Percentiles rank a stretch among this genome's conserved stretches.
Conservation (phyloP, 1,140 invertebrate species). For the Drosophila truncata region DNA sequence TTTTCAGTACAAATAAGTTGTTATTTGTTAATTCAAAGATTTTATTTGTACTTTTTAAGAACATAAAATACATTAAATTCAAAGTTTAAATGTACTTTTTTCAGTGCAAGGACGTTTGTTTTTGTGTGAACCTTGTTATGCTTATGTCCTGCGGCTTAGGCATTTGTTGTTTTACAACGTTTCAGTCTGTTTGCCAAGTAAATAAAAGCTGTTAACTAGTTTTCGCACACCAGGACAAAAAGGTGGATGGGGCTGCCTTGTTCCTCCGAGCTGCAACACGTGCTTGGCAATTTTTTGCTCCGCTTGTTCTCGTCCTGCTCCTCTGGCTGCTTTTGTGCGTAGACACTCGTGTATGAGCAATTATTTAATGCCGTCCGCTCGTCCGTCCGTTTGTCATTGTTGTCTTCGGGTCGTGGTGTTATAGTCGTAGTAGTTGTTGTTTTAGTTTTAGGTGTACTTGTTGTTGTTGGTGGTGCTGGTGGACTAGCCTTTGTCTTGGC, state of each 20-base stretch:
- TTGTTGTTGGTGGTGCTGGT: background rate
- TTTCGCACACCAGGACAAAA: conserved; percentile 50
- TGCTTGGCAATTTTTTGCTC: conserved; percentile 45
- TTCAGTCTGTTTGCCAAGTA: conserved; percentile 71
- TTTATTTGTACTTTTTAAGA: no score
- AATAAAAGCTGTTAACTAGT: conserved; percentile 79
- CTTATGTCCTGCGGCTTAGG: conserved; percentile 69
- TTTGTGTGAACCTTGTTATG: conserved; percentile 38
- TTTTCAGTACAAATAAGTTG: background rate
- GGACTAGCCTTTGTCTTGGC: conserved; percentile 38
- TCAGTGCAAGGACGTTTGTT: conserved; percentile 20
- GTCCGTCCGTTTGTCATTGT: conserved; percentile 24
- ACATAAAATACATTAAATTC: background rate
- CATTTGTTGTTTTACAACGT: conserved; percentile 69
- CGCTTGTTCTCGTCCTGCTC: conserved; percentile 17
- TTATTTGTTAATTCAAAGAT: background rate
- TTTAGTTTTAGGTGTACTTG: conserved; percentile 3
- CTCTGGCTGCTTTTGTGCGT: conserved; percentile 42
- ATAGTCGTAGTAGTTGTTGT: background rate
- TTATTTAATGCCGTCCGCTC: conserved; percentile 66
- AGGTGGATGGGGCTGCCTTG: conserved; percentile 10
- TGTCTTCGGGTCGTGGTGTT: conserved; percentile 25
- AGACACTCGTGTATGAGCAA: conserved; percentile 60
- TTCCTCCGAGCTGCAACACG: conserved; percentile 18
- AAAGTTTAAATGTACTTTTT: background rate